These are phyloP conservation scores for Macrobrachium rosenbergii DNA, from an alignment of 1,140 invertebrate species.

Conservation along the genomic window DNA sequence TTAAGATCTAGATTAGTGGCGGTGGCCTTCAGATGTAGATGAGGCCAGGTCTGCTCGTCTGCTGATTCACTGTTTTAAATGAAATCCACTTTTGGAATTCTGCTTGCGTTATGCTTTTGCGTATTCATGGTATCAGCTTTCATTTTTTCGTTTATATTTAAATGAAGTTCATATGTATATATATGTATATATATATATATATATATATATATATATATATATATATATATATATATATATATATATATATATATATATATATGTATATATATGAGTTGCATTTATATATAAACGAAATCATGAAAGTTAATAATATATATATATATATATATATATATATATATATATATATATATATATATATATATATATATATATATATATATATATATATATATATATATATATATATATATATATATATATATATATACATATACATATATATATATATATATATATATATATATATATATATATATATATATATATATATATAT, in stretches of 20 bases:
- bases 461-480: too few relatives aligned
- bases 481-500: not conserved
- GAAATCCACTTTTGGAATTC: too few relatives aligned
- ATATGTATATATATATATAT: not conserved
- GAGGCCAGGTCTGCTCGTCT: too few relatives aligned
- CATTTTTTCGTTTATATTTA: not conserved
- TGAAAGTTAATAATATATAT: too few relatives aligned
- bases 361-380: too few relatives aligned
- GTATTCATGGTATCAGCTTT: not conserved
- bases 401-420: not conserved
- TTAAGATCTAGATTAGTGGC: too few relatives aligned
- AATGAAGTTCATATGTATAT: not conserved
- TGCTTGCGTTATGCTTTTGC: not conserved
- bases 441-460: not conserved
- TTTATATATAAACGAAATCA: too few relatives aligned
- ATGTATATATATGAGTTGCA: not conserved
- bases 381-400: too few relatives aligned
- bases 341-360: not conserved
- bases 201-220: slow-evolving; percentile 10
- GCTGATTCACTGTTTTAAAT: too few relatives aligned
- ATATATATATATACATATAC: not conserved
- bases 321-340: not conserved
- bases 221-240: slow-evolving; percentile 22
- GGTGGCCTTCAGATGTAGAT: too few relatives aligned
- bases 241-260: not conserved